These are phyloP conservation scores for Gambusia affinis DNA, from an alignment of 2,113 vertebrate genomes.

Conservation along the genomic window DNA sequence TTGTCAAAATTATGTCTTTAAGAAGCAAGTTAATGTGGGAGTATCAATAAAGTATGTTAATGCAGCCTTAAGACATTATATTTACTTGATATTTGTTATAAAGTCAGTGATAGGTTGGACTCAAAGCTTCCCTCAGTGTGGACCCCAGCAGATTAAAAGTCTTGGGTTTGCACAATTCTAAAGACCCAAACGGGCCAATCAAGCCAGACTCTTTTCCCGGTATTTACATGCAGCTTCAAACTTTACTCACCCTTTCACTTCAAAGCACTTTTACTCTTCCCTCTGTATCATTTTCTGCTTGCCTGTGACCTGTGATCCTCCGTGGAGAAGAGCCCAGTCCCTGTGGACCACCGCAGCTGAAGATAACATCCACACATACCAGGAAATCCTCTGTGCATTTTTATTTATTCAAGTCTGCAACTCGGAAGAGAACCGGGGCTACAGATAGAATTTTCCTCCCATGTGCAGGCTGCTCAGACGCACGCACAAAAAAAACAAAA, in stretches of 20 bases:
- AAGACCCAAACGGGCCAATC: background rate
- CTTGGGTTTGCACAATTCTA: too few relatives aligned
- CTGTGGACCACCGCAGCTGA: conserved; percentile 30
- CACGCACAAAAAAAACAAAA: conserved; percentile 7
- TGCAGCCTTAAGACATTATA: too few relatives aligned
- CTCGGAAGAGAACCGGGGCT: conserved; percentile 26
- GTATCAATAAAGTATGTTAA: too few relatives aligned
- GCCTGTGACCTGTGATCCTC: conserved; percentile 35
- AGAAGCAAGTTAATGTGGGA: too few relatives aligned
- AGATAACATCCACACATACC: conserved; percentile 28
- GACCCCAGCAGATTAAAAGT: too few relatives aligned
- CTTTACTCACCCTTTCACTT: background rate
- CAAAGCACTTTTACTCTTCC: background rate
- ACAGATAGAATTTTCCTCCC: conserved; percentile 41
- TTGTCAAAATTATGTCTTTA: too few relatives aligned
- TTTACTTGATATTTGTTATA: too few relatives aligned
- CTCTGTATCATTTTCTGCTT: background rate
- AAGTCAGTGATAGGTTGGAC: too few relatives aligned
- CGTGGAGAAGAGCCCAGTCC: conserved; percentile 14
- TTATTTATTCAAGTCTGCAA: conserved; percentile 61
- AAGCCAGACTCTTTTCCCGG: background rate
- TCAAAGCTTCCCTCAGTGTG: too few relatives aligned
- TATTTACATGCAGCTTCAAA: background rate
- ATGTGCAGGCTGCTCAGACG: background rate
- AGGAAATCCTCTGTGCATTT: conserved; percentile 43